A percentile compares a stretch with the other conserved stretches of the same genome.
These are phyloP conservation scores for Athrips mouffetella DNA, from an alignment of 2,888 invertebrate species.

Conservation along the genomic window DNA sequence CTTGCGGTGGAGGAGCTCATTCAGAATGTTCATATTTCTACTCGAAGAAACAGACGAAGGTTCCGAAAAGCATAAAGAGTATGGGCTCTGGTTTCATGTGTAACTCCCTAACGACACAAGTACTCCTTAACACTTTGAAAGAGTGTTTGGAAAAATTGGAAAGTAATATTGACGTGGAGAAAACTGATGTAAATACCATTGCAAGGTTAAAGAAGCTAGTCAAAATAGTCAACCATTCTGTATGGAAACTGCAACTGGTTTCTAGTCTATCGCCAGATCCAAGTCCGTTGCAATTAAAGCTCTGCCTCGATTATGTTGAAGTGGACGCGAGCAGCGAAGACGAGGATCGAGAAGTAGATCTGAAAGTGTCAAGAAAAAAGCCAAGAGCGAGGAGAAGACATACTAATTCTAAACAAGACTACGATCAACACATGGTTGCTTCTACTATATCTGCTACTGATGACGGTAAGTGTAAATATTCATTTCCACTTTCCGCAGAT, in stretches of 20 bases:
- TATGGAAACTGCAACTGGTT: conserved; percentile 86
- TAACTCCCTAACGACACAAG: conserved; percentile 77
- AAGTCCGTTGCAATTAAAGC: conserved; percentile 58
- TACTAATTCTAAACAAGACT: conserved; percentile 57
- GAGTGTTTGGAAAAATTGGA: conserved; percentile 71
- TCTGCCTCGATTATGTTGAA: conserved; percentile 69
- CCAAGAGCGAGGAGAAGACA: conserved; percentile 55
- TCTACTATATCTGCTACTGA: conserved; percentile 58
- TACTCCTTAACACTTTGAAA: conserved; percentile 78
- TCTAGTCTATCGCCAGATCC: conserved; percentile 73
- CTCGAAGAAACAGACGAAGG: conserved; percentile 59
- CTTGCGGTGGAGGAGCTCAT: conserved; percentile 66
- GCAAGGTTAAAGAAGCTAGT: conserved; percentile 52
- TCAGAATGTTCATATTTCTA: conserved; percentile 73
- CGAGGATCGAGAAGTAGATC: conserved; percentile 56
- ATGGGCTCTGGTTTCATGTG: conserved; percentile 76
- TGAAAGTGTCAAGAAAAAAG: conserved; percentile 56
- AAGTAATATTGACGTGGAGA: conserved; percentile 44
- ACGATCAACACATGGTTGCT: conserved; percentile 56
- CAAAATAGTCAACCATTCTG: conserved; percentile 81
- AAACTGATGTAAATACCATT: conserved; percentile 36
- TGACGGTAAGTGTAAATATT: conserved; percentile 61
- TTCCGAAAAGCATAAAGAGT: conserved; percentile 39
- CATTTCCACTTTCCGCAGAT: too few species aligned
- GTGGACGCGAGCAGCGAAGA: conserved; percentile 70